These are phyloP conservation scores for Sepiola atlantica DNA, from an alignment of 2,888 invertebrate species.

Conservation along the genomic window DNA sequence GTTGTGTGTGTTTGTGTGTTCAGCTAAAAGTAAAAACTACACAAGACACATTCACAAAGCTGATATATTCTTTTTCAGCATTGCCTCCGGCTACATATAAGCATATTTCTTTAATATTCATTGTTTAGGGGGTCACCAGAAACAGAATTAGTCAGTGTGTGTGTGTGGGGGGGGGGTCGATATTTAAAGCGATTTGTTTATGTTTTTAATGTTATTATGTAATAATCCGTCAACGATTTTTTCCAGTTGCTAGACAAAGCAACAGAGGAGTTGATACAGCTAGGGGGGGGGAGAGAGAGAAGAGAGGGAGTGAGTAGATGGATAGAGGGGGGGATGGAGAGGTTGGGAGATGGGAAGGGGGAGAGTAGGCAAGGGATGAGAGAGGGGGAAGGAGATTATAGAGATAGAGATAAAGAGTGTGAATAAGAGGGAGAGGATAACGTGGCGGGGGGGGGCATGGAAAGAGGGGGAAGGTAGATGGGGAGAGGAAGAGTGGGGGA, in stretches of 20 bases:
- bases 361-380: constrained; percentile 47
- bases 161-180: too few relatives aligned
- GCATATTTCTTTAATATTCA: not conserved
- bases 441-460: not conserved
- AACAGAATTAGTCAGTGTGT: not conserved
- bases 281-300: too few relatives aligned
- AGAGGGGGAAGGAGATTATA: not conserved
- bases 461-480: constrained; percentile 34
- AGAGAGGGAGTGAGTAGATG: constrained; percentile 47
- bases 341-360: not conserved
- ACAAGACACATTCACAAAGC: too few relatives aligned
- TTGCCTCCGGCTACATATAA: not conserved
- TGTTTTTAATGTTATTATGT: too few relatives aligned
- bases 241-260: not conserved
- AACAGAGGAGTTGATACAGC: not conserved
- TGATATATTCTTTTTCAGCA: not conserved
- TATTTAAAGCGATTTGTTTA: too few relatives aligned
- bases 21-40: too few relatives aligned
- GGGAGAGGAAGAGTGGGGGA: constrained; percentile 17
- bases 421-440: constrained; percentile 46
- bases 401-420: constrained; percentile 44
- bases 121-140: not conserved
- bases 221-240: too few relatives aligned
- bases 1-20: too few relatives aligned
- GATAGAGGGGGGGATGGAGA: constrained; percentile 48